Evolutionary conservation across 2,888 invertebrate genomes (phyloP), one percentile per base, ranked within the genome.

Genomic region (Dichetophora obliterata): DNA sequence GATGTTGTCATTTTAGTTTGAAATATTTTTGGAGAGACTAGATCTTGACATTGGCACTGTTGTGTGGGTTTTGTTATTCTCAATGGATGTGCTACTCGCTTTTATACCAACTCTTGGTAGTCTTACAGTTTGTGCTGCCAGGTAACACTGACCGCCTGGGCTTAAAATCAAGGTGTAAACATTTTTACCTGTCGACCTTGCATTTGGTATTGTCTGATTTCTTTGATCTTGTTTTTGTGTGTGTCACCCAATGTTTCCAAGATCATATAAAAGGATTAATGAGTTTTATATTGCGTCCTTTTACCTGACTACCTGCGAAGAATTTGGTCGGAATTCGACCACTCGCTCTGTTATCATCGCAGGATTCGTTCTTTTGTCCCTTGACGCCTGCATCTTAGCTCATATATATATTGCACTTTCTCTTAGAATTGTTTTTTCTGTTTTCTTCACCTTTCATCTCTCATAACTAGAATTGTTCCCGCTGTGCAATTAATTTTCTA

Each of bases 1-100:
- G 73, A 68, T 52, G 76, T 37, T 69, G 77, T 37, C 78, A 80
- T 76, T 75, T 66, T 19, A 9, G 5, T 11, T 50, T 54, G 3
- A 37, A 37, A 37, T 37, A 61, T 34, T 31, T 63, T 34, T 31
- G 8, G 16, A 2, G 43, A 8, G 43, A 37, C 5, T n/a, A 9
- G 43, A 22, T n/a, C 9, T 66, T 66, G 11, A 43, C 37, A 37
- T 6, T 37, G 16, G 22, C 19, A 37, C 5, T 5, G 43, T 66
- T 66, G 19, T 43, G 4, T 34, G n/a, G 16, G 3, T 9, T 37
- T 66, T 66, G 66, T 66, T 66, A 19, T 34, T 5, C 37, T 43
- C 22, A 37, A 37, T 37, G 43, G 6, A 8, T 66, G 9, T 34
- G 43, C 43, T 3, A 19, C n/a, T 19, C 9, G 11, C 19, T 66